A percentile compares a stretch with the other conserved stretches of the same genome.
Conservation (phyloP, 2,113 vertebrate species). For the Cephalophus harveyi region DNA sequence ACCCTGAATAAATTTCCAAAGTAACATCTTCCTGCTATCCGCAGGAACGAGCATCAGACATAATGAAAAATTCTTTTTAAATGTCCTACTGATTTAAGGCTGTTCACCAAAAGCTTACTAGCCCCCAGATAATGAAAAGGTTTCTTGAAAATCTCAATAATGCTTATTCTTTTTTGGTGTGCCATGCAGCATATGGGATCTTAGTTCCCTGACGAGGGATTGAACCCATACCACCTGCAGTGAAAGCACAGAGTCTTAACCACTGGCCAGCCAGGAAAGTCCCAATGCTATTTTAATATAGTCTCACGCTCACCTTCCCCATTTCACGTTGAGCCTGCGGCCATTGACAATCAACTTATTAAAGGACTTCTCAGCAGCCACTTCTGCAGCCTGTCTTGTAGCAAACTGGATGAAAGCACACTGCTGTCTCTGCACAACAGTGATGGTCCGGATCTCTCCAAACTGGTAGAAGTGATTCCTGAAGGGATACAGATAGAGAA, state of each 20-base stretch:
- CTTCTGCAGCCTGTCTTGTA: slow-evolving; percentile 92
- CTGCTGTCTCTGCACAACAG: slow-evolving; percentile 96
- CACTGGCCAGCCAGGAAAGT: background rate
- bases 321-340: slow-evolving; percentile 96
- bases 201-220: background rate
- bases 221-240: background rate
- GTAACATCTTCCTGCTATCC: background rate
- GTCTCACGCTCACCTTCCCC: slow-evolving; percentile 89
- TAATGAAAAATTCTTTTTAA: background rate
- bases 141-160: background rate
- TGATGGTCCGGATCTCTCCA: slow-evolving; percentile 96
- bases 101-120: background rate
- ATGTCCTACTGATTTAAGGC: background rate
- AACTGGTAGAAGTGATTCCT: slow-evolving; percentile 99
- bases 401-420: slow-evolving; percentile 99
- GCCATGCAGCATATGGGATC: background rate
- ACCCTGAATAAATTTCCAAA: background rate
- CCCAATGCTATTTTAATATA: background rate
- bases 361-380: slow-evolving; percentile 97
- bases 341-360: slow-evolving; percentile 98
- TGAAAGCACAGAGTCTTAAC: background rate
- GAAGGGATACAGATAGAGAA: background rate
- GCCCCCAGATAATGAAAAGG: background rate
- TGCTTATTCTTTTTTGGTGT: background rate
- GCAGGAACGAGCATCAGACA: background rate